Conservation (phyloP, 2,113 vertebrate genomes). For the Oreotrochilus melanogaster region DNA sequence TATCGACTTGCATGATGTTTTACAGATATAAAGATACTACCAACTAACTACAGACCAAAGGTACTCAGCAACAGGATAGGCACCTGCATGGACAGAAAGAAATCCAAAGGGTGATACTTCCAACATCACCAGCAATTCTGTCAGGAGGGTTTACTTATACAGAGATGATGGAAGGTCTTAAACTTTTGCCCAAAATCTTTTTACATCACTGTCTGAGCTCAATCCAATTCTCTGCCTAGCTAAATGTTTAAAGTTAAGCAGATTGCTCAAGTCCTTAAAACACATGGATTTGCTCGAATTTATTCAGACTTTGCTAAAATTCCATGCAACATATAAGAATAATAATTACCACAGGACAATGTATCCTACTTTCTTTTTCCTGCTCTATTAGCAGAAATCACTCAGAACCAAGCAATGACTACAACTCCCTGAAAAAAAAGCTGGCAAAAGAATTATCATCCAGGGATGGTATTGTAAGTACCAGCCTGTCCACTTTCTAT, state of each 20-base stretch:
- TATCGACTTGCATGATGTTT: not conserved
- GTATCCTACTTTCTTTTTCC: not conserved
- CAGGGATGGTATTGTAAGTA: conserved; percentile 30
- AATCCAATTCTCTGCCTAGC: not conserved
- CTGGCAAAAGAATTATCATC: conserved; percentile 50
- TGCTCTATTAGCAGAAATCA: not conserved
- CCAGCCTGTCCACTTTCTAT: conserved; percentile 55
- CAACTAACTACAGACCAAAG: not conserved
- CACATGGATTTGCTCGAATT: not conserved
- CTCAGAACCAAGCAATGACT: conserved; percentile 34
- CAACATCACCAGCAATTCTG: not conserved
- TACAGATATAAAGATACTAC: not conserved
- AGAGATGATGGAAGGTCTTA: not conserved
- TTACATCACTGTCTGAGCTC: not conserved
- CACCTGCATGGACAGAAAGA: rapidly evolving
- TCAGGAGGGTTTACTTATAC: not conserved
- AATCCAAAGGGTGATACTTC: not conserved
- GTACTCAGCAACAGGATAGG: not conserved
- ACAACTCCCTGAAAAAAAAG: not conserved
- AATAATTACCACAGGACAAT: not conserved
- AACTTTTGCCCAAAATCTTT: not conserved
- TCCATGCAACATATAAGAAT: conserved; percentile 7
- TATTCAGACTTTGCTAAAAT: conserved; percentile 13
- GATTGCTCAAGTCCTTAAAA: not conserved
- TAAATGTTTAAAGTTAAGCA: not conserved